phyloP scores from a whole-genome alignment of 2,888 invertebrate genomes.

The Lordiphosa fenestrarum region DNA sequence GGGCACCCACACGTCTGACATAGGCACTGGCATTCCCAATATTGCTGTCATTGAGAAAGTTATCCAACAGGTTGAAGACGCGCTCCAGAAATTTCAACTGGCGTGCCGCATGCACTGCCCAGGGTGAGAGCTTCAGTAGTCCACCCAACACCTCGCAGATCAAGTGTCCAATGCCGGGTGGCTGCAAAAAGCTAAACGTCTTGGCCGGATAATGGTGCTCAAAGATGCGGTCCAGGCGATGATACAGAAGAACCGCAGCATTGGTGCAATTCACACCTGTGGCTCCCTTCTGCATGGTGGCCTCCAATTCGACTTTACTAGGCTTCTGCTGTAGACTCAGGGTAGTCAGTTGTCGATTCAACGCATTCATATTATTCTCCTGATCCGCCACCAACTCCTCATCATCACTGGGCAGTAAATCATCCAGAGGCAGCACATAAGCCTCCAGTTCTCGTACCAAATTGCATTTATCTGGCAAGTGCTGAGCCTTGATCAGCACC shows the following conservation, averaged over 20 bases:
- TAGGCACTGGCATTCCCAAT: slow-evolving; percentile 65
- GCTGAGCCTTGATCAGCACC: slow-evolving; percentile 56
- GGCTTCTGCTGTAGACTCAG: not conserved
- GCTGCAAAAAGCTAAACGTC: slow-evolving; percentile 53
- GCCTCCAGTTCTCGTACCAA: slow-evolving; percentile 36
- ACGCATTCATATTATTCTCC: not conserved
- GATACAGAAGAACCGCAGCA: slow-evolving; percentile 44
- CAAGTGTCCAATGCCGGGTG: slow-evolving; percentile 50
- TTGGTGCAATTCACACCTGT: not conserved
- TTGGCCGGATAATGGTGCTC: slow-evolving; percentile 51
- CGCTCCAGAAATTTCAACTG: slow-evolving; percentile 59
- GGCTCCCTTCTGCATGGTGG: not conserved
- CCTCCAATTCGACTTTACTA: not conserved
- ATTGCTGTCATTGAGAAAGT: slow-evolving; percentile 62
- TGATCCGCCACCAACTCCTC: not conserved
- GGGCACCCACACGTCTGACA: slow-evolving; percentile 74
- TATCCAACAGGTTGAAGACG: slow-evolving; percentile 62
- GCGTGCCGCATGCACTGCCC: slow-evolving; percentile 57
- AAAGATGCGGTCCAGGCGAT: slow-evolving; percentile 59
- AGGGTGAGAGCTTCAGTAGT: slow-evolving; percentile 68
- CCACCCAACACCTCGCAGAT: slow-evolving; percentile 70
- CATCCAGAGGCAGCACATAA: slow-evolving; percentile 7
- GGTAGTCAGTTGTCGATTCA: slow-evolving; percentile 4
- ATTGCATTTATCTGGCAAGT: not conserved
- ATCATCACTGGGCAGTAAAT: not conserved